phyloP scores from a whole-genome alignment of 2,888 invertebrate species.

The Drosophila quinaria region DNA sequence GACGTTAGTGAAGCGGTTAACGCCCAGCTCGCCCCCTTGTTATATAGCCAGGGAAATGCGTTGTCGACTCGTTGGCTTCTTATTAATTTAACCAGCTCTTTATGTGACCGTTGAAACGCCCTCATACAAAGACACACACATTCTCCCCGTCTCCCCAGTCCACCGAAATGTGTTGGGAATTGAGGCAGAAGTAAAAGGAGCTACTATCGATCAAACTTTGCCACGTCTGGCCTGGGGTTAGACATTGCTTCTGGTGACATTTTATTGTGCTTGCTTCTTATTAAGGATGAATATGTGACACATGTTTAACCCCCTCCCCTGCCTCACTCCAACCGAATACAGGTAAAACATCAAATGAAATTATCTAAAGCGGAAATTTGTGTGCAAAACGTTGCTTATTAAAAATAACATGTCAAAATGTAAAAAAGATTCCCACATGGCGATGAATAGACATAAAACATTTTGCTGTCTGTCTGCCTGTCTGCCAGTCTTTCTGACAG shows the following conservation, averaged over 20 bases:
- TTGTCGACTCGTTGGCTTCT: constrained; percentile 56
- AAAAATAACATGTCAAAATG: constrained; percentile 77
- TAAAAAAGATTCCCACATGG: constrained; percentile 44
- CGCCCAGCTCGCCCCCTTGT: constrained; percentile 36
- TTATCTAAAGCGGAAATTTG: constrained; percentile 59
- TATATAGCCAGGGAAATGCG: constrained; percentile 41
- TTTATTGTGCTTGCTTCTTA: constrained; percentile 62
- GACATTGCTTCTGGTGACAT: constrained; percentile 62
- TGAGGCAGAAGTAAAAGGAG: constrained; percentile 17
- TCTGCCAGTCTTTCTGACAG: constrained; percentile 3
- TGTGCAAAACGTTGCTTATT: constrained; percentile 69
- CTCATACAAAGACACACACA: constrained; percentile 20
- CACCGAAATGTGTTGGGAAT: constrained; percentile 18
- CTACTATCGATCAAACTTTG: constrained; percentile 76
- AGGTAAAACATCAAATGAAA: constrained; percentile 53
- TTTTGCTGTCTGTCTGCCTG: constrained; percentile 7
- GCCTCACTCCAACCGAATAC: background rate
- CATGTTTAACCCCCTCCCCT: constrained; percentile 43
- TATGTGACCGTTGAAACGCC: constrained; percentile 59
- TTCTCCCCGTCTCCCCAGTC: background rate
- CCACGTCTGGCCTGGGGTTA: constrained; percentile 31
- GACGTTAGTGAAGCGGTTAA: constrained; percentile 45
- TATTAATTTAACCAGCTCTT: constrained; percentile 70
- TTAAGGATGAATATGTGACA: constrained; percentile 70
- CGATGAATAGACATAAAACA: constrained; percentile 61